Evolutionary conservation across 2,888 invertebrate species (phyloP), one percentile per base, ranked within the genome.

Genomic region (Pheosia gnoma): DNA sequence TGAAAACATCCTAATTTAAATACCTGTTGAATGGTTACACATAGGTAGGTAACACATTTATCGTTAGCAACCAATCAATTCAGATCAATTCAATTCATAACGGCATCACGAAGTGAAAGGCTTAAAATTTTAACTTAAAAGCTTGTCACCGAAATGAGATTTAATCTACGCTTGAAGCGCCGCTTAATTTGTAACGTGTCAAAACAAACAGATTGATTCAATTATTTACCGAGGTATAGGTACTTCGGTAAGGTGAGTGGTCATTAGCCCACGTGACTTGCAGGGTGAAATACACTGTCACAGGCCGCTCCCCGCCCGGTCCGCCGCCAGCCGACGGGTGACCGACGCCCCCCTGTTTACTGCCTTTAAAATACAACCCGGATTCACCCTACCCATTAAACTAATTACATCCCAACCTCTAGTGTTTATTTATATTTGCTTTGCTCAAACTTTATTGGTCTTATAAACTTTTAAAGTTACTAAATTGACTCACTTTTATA

Each of bases 181-280:
- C 70, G 70, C 72, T 80, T 81, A 81, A 82, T 84, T 84, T 85
- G 81, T 81, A 76, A 82, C 79, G 83, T 83, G 85, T 86, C 84
- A 86, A 84, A 84, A 85, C 83, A 85, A 85, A 85, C 80, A 82
- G 78, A 84, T 85, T 85, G 81, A 86, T 88, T 86, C 81, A 87
- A 83, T 87, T 85, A 88, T 85, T 82, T 82, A 86, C 81, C 83
- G 81, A 82, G 81, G 79, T 74, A 71, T 74, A 82, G 81, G 79
- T 74, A 71, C 74, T 69, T 70, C 76, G 74, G 77, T 75, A 80
- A 77, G 77, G 77, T 80, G 84, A 90, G 85, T 87, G 83, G 81
- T 89, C 90, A 90, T 91, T 89, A 91, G 82, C 77, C 73, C 87
- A 88, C 87, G 87, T 92, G 91, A 91, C 91, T 90, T 90, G 90